Evolutionary conservation across 2,888 invertebrate genomes (phyloP).

Genomic region (Leptura quadrifasciata): DNA sequence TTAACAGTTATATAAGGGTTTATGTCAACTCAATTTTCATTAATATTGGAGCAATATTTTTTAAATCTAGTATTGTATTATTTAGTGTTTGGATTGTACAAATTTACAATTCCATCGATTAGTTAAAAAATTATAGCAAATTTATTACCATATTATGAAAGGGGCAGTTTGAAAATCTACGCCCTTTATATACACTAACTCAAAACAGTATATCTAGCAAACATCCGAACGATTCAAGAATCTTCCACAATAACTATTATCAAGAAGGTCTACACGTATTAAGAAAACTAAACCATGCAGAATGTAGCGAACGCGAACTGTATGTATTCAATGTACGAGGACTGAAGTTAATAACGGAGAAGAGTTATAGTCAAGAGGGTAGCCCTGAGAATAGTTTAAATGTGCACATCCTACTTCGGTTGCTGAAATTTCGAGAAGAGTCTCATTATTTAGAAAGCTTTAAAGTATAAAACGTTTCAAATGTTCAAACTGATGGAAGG

Average conservation of each 20-base stretch:
- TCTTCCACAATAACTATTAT: not conserved
- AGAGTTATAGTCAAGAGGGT: not conserved
- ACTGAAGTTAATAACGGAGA: slow-evolving; percentile 3
- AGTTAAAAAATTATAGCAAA: too few relatives aligned
- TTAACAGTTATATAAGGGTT: too few relatives aligned
- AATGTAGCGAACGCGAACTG: not conserved
- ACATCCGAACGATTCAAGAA: not conserved
- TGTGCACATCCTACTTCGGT: not conserved
- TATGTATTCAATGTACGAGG: slow-evolving; percentile 3
- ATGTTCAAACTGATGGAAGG: not conserved
- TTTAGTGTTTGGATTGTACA: too few relatives aligned
- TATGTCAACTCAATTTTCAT: too few relatives aligned
- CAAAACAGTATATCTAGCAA: not conserved
- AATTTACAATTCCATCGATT: too few relatives aligned
- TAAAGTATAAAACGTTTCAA: slow-evolving; percentile 6
- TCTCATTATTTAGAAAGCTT: slow-evolving; percentile 7
- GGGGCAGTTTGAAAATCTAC: too few relatives aligned
- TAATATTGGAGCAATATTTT: too few relatives aligned
- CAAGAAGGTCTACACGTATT: not conserved
- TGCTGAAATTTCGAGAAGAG: not conserved
- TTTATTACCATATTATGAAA: too few relatives aligned
- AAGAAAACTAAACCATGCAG: not conserved
- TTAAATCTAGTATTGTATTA: too few relatives aligned
- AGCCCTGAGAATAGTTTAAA: slow-evolving; percentile 4
- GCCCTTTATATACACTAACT: not conserved